These are phyloP conservation scores for Lithosia quadra DNA, from an alignment of 2,888 invertebrate genomes.

Conservation along the genomic window DNA sequence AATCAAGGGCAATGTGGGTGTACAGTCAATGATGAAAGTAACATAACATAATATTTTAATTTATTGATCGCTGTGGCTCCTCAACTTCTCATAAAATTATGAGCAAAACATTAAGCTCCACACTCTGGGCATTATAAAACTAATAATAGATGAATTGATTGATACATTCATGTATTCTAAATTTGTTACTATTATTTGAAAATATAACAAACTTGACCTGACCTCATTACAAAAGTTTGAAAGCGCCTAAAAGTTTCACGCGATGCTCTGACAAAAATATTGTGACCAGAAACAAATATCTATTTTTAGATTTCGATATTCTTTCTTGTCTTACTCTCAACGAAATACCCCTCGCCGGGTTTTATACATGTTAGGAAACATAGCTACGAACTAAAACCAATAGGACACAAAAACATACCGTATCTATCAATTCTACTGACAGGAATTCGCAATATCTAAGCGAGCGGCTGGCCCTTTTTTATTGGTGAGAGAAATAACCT, in stretches of 20 bases:
- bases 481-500: constrained; percentile 15
- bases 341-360: background rate
- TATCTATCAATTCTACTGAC: constrained; percentile 5
- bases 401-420: constrained; percentile 25
- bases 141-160: no score
- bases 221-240: background rate
- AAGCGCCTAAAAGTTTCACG: background rate
- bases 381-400: background rate
- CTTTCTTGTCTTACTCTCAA: background rate
- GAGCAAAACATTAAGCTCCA: no score
- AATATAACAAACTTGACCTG: background rate
- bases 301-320: background rate
- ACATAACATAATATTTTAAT: no score
- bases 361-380: background rate
- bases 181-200: no score
- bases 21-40: no score
- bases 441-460: constrained; percentile 42
- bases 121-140: no score
- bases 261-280: background rate
- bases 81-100: no score
- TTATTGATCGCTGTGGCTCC: no score
- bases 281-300: background rate
- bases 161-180: no score
- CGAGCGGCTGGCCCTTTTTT: constrained; percentile 28
- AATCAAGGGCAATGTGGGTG: no score